Conservation (phyloP, 2,888 invertebrate genomes). For the Phaonia tiefii region DNA sequence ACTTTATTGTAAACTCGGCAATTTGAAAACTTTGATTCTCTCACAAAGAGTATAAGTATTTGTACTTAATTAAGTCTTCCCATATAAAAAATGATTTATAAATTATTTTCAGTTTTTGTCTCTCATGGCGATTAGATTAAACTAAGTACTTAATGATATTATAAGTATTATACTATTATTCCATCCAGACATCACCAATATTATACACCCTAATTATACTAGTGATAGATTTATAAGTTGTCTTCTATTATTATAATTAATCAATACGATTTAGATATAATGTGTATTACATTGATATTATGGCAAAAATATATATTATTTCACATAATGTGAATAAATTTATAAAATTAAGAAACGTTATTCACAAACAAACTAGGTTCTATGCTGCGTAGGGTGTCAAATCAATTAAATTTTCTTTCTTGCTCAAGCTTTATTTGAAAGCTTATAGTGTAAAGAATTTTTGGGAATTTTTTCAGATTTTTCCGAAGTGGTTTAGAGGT, state of each 20-base stretch:
- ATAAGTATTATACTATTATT: background rate
- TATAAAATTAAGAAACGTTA: too few relatives aligned
- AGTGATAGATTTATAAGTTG: slow-evolving; percentile 62
- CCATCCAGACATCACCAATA: slow-evolving; percentile 68
- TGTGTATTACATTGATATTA: slow-evolving; percentile 26
- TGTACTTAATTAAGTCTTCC: background rate
- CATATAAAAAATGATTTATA: too few relatives aligned
- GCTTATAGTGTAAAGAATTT: too few relatives aligned
- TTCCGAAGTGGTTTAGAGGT: too few relatives aligned
- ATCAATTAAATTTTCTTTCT: too few relatives aligned
- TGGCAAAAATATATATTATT: background rate
- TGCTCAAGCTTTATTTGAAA: too few relatives aligned
- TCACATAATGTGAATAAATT: slow-evolving; percentile 2
- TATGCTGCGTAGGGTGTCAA: slow-evolving; percentile 29
- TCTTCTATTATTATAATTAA: slow-evolving; percentile 10
- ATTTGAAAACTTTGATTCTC: background rate
- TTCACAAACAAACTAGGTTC: too few relatives aligned
- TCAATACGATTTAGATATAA: too few relatives aligned
- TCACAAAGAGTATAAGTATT: background rate
- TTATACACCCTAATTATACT: slow-evolving; percentile 52
- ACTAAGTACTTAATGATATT: background rate
- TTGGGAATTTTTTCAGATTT: too few relatives aligned
- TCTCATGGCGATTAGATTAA: too few relatives aligned
- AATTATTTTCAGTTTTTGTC: too few relatives aligned
- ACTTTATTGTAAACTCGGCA: background rate